Base-by-base conservation (phyloP, 1,140 invertebrate genomes). In the Xylocopa sonorina region DNA sequence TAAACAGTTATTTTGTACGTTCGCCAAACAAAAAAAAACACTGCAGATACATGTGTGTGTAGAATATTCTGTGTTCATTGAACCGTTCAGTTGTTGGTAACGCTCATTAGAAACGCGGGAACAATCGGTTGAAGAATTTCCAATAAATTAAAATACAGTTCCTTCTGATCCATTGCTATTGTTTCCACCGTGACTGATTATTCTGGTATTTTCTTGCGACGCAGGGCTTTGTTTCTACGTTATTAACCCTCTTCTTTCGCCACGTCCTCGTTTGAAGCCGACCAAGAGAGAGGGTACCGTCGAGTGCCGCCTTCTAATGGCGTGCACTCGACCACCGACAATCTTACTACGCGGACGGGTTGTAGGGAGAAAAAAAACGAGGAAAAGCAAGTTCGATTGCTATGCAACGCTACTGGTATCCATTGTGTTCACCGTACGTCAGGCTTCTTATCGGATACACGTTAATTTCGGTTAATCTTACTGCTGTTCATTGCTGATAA, bases 251-350 rank as follows among this genome's bases (percentile, higher is more conserved):
- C 55, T 71, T 78, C 62, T 57, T 76, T 57, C 29, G 55, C 46
- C 66, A 58, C 75, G 75, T 78, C 55, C 67, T 78, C 67, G 67
- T 60, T 71, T 34, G 75, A 78, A 78, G 75, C 75, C 75, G 67
- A 71, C 43, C 75, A 62, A 78, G n/a, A n/a, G n/a, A n/a, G n/a
- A n/a, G n/a, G n/a, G 75, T 71, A 78, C 46, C 34, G 66, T 71
- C 67, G 67, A 78, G 75, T 78, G 46, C 34, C 34, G 75, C 62
- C 75, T 71, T 71, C 55, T 78, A 78, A 78, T 68, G 75, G 66
- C 46, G 75, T 50, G 43, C 55, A 71, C 75, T 71, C 32, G 67
- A 57, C 27, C 27, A 48, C 64, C 51, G 41, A 27, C 75, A 50
- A 76, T 57, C 50, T 67, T 68, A 76, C 67, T 50, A 57, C 29